A percentile compares a stretch with the other conserved stretches of the same genome.
Conservation (phyloP, 2,888 invertebrate species). For the Drosophila picticornis region DNA sequence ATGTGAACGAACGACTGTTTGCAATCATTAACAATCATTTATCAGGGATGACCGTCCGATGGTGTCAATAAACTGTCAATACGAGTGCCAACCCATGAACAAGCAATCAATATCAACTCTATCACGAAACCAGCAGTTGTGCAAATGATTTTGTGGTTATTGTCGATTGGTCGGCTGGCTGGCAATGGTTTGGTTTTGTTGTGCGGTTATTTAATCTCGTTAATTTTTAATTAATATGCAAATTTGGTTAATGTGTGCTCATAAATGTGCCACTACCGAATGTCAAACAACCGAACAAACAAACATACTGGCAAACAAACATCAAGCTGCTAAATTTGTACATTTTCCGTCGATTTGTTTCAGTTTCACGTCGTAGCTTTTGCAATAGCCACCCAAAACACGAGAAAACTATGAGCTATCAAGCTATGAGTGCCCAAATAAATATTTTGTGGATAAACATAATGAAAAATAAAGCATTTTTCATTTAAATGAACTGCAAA, state of each 20-base stretch:
- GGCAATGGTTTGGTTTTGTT: conserved; percentile 9
- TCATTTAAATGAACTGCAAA: not conserved
- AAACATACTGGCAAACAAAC: conserved; percentile 14
- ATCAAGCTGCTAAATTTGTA: conserved; percentile 35
- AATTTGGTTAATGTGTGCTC: conserved; percentile 68
- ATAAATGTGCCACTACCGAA: conserved; percentile 14
- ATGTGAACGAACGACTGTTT: conserved; percentile 10
- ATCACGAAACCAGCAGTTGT: conserved; percentile 11
- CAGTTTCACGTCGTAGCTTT: conserved; percentile 26
- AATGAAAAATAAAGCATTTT: not conserved
- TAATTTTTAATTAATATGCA: conserved; percentile 81
- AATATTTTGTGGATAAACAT: conserved; percentile 19
- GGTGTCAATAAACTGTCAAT: conserved; percentile 20
- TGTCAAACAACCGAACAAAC: conserved; percentile 12
- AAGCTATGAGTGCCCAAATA: conserved; percentile 27
- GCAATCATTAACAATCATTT: conserved; percentile 15
- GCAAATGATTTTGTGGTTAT: conserved; percentile 23
- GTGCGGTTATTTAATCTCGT: conserved; percentile 44
- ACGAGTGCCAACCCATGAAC: conserved; percentile 5
- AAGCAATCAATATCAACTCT: conserved; percentile 11
- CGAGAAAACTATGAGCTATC: conserved; percentile 7
- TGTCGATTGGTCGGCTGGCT: not conserved
- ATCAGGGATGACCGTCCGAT: conserved; percentile 8
- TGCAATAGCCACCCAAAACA: conserved; percentile 36
- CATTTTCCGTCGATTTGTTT: conserved; percentile 38